Evolutionary conservation across 2,888 invertebrate genomes (phyloP), one percentile per base, ranked within the genome.

Genomic region (Hylaea fasciaria): DNA sequence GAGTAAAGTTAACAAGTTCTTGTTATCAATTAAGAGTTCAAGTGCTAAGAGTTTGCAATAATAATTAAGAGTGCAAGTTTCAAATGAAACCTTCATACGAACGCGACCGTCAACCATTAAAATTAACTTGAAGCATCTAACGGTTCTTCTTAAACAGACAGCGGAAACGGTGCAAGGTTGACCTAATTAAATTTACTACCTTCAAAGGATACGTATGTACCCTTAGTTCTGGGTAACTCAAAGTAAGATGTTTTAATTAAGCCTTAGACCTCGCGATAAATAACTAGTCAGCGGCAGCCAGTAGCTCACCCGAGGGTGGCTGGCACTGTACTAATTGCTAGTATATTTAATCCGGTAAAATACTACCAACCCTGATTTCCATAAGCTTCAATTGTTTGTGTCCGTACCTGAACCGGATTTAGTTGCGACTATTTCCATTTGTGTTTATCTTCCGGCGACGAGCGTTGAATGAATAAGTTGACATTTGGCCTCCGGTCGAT

Each of bases 211-310:
- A 72, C 78, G 75, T 72, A 75, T 68, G 71, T 80, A 82, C 61
- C 44, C 39, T 29, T 77, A 87, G 83, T 83, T 80, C 74, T 69
- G 74, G 77, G 79, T 77, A 78, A 82, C 81, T 86, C 85, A 86
- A 86, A 87, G 87, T 87, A 87, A 89, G 89, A 88, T 89, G 86
- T 89, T 91, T 91, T 91, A 91, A 92, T 92, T 91, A 92, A 91
- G 87, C 86, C 87, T 86, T 83, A 89, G 89, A 82, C 86, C 87
- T 86, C 74, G 84, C 87, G 82, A 90, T 91, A 91, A 91, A 90
- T 89, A 90, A 89, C 87, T 86, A 81, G 82, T 79, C 73, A 69
- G 77, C 74, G 79, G 78, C 80, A 37, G n/a, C 53, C 52, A 56
- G 61, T 56, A 62, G 61, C 61, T 57, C 61, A 52, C 52, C 41